These are phyloP conservation scores for Hydrozoanthus tunicans DNA, from an alignment of 64 coral and sea anemone species.

Conservation along the genomic window DNA sequence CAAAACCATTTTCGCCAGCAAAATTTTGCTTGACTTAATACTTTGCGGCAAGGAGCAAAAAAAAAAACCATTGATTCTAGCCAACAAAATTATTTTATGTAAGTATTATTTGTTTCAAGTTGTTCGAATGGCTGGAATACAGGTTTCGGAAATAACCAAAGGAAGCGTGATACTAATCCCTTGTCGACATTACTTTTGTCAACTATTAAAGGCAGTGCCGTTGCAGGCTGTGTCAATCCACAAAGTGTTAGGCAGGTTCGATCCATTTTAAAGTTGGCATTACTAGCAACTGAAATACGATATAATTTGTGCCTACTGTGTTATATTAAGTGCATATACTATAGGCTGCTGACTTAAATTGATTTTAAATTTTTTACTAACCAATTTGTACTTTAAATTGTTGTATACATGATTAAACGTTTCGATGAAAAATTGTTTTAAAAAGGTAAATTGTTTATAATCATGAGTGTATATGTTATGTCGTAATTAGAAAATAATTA, in stretches of 20 bases:
- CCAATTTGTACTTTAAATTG: too few relatives aligned
- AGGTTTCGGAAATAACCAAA: conserved; percentile 43
- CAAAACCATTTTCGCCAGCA: background rate
- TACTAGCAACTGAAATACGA: conserved; percentile 14
- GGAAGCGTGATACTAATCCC: conserved; percentile 18
- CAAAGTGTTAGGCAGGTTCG: conserved; percentile 14
- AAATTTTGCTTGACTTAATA: background rate
- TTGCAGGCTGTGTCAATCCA: conserved; percentile 52
- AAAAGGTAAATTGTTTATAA: too few relatives aligned
- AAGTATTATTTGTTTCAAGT: background rate
- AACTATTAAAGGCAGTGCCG: conserved; percentile 25
- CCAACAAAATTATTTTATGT: background rate
- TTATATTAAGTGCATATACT: too few relatives aligned
- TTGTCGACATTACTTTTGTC: conserved; percentile 49
- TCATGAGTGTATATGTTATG: too few relatives aligned
- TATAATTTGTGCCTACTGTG: too few relatives aligned
- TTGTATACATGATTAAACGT: too few relatives aligned
- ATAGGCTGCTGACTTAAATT: too few relatives aligned
- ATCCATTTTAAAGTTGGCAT: conserved; percentile 36
- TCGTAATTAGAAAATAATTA: too few relatives aligned
- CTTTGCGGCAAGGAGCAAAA: background rate
- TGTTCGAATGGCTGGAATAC: conserved; percentile 5
- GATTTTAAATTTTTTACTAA: too few relatives aligned
- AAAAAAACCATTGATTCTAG: background rate
- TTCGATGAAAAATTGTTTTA: too few relatives aligned